Base-by-base conservation (phyloP, 1,140 invertebrate genomes). In the Drosophila oshimai region DNA sequence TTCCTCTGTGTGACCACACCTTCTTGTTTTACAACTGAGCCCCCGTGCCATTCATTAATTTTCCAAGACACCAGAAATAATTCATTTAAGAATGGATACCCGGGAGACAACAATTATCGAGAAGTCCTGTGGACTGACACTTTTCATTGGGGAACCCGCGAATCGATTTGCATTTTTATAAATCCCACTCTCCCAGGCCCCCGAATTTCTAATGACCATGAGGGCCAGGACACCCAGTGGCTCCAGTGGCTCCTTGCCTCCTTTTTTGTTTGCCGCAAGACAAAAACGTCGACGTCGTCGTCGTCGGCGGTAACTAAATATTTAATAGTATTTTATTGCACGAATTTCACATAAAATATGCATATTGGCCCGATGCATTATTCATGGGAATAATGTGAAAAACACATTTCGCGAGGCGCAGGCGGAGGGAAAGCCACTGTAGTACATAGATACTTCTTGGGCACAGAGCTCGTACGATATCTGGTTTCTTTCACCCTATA, bases 311-410 rank as follows among this genome's bases (percentile, higher is more conserved):
- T 62, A 89, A 89, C 84, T 88, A 89, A 88, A 88, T 89, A 89
- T 88, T 89, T 89, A 89, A 89, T 89, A 89, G 84, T 88, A 88
- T 88, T 88, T 88, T 89, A 88, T 88, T 88, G 83, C 78, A 89
- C 84, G 84, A 88, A 89, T 78, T 87, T 88, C 81, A 88, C 77
- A 87, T 87, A 87, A 87, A 87, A 87, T 87, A 89, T 87, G 81
- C 81, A 87, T 87, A 88, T 87, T 87, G 86, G 83, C 83, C 64
- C 46, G 78, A 87, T 87, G 81, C 76, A 87, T 87, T 87, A 87
- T 87, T 87, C 81, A 87, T 87, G 81, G 71, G 75, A 87, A 88
- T 87, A 87, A 87, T 87, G 81, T 88, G 81, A 80, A 86, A 86
- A 86, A 87, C 81, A 87, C 80, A 86, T 80, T 86, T 86, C 76